phyloP scores from a whole-genome alignment of 2,797 vertebrate species.

The Strix occidentalis region DNA sequence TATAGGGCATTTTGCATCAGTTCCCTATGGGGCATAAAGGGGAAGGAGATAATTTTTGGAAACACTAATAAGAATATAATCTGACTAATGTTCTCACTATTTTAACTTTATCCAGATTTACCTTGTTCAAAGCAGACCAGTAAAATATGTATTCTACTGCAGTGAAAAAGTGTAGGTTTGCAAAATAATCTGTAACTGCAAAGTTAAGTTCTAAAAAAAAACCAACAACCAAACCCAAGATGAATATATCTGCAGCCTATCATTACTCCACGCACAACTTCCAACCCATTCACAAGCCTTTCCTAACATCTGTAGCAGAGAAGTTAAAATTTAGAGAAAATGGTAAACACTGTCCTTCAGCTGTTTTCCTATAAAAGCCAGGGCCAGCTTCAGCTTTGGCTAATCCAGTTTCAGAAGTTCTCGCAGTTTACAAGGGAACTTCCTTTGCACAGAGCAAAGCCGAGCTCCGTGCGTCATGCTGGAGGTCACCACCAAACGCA shows the following conservation, averaged over 20 bases:
- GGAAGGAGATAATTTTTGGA: background rate
- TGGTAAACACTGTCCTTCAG: background rate
- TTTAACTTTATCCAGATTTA: background rate
- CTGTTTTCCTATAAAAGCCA: background rate
- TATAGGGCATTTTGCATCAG: background rate
- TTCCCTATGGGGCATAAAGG: background rate
- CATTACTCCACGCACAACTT: background rate
- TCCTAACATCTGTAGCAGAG: background rate
- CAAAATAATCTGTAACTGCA: background rate
- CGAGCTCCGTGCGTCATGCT: accelerated
- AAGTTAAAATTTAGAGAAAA: background rate
- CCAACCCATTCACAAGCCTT: background rate
- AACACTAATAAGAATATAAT: background rate
- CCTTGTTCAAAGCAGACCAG: background rate
- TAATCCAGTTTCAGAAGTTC: background rate
- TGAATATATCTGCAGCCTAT: background rate
- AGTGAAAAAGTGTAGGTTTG: background rate
- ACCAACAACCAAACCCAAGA: background rate
- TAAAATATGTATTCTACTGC: background rate
- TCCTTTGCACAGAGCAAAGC: background rate
- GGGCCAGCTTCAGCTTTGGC: background rate
- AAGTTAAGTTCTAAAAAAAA: background rate
- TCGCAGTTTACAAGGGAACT: background rate
- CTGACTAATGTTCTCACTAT: background rate
- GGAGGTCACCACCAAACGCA: background rate